Evolutionary conservation across 2,888 invertebrate species (phyloP).

Genomic region (Altica lythri): DNA sequence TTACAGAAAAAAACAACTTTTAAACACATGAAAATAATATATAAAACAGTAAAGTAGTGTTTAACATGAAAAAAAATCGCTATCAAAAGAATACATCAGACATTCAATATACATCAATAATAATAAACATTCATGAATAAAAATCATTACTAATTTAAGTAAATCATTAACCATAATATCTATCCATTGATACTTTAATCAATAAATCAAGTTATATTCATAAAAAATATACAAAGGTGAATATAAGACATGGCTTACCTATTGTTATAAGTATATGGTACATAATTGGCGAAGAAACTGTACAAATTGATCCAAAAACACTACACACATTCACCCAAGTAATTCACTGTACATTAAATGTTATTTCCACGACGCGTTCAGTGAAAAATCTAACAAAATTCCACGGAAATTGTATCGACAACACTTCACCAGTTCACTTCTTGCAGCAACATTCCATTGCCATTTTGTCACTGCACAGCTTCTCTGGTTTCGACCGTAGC

Average conservation of each 20-base stretch:
- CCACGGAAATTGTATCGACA: constrained; percentile 48
- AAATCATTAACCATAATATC: constrained; percentile 6
- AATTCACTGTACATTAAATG: constrained; percentile 44
- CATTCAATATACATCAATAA: not conserved
- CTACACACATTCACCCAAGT: constrained; percentile 44
- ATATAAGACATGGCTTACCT: constrained; percentile 59
- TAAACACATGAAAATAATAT: no score
- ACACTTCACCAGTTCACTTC: constrained; percentile 54
- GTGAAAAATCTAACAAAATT: constrained; percentile 45
- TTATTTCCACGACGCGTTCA: constrained; percentile 47
- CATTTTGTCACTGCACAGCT: constrained; percentile 58
- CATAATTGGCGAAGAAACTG: constrained; percentile 54
- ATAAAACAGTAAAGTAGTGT: no score
- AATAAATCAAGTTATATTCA: constrained; percentile 50
- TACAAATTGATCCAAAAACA: constrained; percentile 44
- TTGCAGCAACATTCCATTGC: constrained; percentile 58
- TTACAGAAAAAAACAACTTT: no score
- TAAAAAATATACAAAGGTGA: constrained; percentile 55
- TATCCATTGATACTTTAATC: constrained; percentile 13
- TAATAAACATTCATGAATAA: constrained; percentile 25
- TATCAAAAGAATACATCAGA: not conserved
- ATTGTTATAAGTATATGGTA: constrained; percentile 57
- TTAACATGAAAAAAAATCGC: not conserved
- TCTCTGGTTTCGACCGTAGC: constrained; percentile 38
- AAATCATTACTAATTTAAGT: constrained; percentile 11